Conservation (phyloP, 2,113 vertebrate species). For the Amazona vittata region DNA sequence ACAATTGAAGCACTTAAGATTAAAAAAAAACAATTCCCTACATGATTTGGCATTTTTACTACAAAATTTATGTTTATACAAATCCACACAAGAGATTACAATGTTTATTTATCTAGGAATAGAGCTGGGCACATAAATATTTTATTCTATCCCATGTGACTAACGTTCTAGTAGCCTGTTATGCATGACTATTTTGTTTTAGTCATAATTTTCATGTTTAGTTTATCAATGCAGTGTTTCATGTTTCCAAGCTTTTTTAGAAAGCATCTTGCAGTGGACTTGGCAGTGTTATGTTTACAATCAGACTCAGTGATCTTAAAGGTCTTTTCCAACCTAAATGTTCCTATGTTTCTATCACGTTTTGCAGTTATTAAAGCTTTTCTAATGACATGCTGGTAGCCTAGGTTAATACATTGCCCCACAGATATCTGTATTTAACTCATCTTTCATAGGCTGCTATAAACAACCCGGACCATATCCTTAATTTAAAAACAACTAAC, state of each 20-base stretch:
- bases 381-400: not conserved
- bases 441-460: not conserved
- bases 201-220: not conserved
- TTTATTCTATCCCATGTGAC: not conserved
- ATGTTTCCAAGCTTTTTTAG: not conserved
- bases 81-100: not conserved
- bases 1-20: not conserved
- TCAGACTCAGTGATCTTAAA: not conserved
- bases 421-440: not conserved
- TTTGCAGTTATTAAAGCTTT: not conserved
- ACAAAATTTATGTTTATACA: not conserved
- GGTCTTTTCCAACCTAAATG: not conserved
- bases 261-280: not conserved
- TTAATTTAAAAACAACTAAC: not conserved
- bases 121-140: not conserved
- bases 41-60: not conserved
- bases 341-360: not conserved
- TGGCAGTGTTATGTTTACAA: rapidly evolving
- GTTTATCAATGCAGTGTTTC: not conserved
- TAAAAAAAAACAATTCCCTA: not conserved
- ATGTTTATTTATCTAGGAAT: not conserved
- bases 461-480: not conserved
- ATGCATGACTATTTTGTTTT: not conserved
- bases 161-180: not conserved
- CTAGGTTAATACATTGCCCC: not conserved